Base-by-base conservation (phyloP, 2,888 invertebrate genomes). In the Laothoe populi region DNA sequence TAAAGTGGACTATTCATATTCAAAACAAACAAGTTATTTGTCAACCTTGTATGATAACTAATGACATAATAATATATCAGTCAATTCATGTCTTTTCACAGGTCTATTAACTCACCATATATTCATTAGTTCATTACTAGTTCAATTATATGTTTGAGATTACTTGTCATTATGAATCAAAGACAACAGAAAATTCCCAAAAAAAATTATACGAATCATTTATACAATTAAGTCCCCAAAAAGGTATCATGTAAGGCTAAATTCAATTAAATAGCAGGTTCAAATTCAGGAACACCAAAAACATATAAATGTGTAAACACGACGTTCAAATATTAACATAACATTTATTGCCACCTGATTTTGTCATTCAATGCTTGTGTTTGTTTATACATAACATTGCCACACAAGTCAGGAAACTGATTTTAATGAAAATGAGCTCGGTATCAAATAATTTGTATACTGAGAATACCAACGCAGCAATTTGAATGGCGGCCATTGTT, bases 391-490 rank as follows among this genome's bases (percentile, higher is more conserved):
- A n/a, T 31, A 8, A n/a, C 46, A 46, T 49, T 49, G 26, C 35
- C 53, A 53, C 53, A 53, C 35, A 35, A 53, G 53, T 53, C 31
- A 53, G 53, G 53, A 53, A 53, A 53, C 53, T 35, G 19, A 53
- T 53, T 53, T 53, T 35, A 53, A 53, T 53, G 53, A 53, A 53
- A 53, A 53, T 53, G 49, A 49, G 49, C 31, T 26, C 11, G 35
- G 35, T 53, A 53, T 53, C 53, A 53, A 53, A 53, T 53, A 53
- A 53, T 53, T 35, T 53, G 53, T 53, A 53, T 53, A 53, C 53
- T 53, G 53, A 35, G 53, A 53, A 53, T 53, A 53, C 53, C 35
- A 53, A 53, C 53, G 53, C 19, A 31, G 53, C 53, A 53, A 31
- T 10, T 53, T 53, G 53, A 31, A 53, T 53, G 53, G 53, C 21